phyloP scores from a whole-genome alignment of 2,113 vertebrate genomes.

The Neofelis nebulosa region DNA sequence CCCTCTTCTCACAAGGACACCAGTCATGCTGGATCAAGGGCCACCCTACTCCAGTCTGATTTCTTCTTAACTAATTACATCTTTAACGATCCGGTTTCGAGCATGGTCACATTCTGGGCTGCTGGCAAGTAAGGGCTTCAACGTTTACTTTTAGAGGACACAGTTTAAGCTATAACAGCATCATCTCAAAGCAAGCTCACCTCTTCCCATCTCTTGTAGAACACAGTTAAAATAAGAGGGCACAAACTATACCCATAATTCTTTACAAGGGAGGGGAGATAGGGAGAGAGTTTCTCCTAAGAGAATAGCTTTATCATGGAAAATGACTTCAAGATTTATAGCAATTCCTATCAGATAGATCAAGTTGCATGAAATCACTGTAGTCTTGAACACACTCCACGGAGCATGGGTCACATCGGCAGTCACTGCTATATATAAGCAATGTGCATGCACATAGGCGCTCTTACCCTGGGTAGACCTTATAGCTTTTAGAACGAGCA shows the following conservation, averaged over 20 bases:
- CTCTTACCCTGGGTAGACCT: background rate
- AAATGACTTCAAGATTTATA: background rate
- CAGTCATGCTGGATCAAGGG: background rate
- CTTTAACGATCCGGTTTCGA: background rate
- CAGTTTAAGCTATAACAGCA: background rate
- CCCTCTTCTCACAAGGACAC: background rate
- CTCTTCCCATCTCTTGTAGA: background rate
- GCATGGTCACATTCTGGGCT: background rate
- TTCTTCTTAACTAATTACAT: background rate
- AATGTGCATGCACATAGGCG: no score
- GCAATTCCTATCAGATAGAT: background rate
- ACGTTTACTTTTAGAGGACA: background rate
- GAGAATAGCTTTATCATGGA: background rate
- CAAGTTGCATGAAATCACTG: background rate
- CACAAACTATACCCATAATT: background rate
- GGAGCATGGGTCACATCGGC: background rate
- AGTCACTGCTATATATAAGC: no score
- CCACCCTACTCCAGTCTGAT: background rate
- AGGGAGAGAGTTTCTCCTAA: background rate
- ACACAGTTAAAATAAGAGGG: background rate
- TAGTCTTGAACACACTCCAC: accelerated
- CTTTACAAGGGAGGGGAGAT: background rate
- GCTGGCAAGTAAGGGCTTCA: no score
- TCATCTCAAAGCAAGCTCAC: conserved; percentile 36
- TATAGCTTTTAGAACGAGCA: accelerated